Evolutionary conservation across 2,888 invertebrate species (phyloP), one percentile per base, ranked within the genome.

Genomic region (Dasypolia templi): DNA sequence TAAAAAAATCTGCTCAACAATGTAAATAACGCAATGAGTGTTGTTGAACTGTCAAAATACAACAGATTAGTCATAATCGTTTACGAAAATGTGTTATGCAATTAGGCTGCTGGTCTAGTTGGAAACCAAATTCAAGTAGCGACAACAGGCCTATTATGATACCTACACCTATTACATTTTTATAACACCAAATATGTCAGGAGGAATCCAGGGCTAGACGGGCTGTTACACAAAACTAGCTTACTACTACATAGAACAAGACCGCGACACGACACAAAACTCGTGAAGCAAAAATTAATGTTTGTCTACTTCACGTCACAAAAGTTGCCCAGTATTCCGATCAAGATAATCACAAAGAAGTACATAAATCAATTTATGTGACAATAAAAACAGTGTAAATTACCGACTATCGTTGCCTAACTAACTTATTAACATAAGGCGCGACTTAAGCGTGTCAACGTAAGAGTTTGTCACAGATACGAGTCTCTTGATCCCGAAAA

Each of bases 381-480:
- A 49, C 63, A 74, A 56, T 42, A 26, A 6, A n/a, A 76, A 59
- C 61, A 62, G 62, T 70, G 69, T 72, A 61, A 75, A 77, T 72
- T 67, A 75, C 74, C 74, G 69, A 77, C 75, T 67, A 72, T 75
- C 66, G 29, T 64, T 42, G 65, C 61, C 42, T 55, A 72, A 67
- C 67, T 44, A 59, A 46, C 49, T 61, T 26, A n/a, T n/a, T 32
- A 68, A 68, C 56, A 72, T 56, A 58, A 42, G 22, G 44, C 44
- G 59, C 19, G 29, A 51, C 26, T 66, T 22, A 62, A 76, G 56
- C 26, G 39, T 65, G 65, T 26, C 49, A 64, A 53, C 51, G 32
- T 56, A 26, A 39, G 22, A 63, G 14, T 55, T 62, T 70, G 46
- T 46, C 65, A 58, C 26, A 69, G 69, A 72, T 77, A 69, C 26